phyloP scores from a whole-genome alignment of 2,797 vertebrate genomes.

The Ibycter americanus region DNA sequence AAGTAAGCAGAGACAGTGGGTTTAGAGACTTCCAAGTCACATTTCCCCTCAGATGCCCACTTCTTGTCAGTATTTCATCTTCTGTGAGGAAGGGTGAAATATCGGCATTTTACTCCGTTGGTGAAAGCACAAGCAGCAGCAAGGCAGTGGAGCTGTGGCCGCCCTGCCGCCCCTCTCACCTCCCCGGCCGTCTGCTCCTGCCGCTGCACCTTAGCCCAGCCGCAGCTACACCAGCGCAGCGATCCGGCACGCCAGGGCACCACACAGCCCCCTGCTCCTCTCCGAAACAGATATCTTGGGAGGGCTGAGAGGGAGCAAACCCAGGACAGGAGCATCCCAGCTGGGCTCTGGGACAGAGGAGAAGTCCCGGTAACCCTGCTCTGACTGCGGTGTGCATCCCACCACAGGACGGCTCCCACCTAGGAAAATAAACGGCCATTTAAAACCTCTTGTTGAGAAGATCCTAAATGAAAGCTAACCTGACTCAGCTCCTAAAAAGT shows the following conservation, averaged over 20 bases:
- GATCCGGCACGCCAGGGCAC: neutral
- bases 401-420: neutral
- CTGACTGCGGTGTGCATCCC: neutral
- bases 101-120: neutral
- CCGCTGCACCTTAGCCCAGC: neutral
- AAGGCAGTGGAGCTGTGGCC: neutral
- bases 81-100: neutral
- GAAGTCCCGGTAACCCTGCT: neutral
- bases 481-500: neutral
- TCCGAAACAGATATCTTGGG: neutral
- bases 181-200: neutral
- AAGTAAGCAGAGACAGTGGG: neutral
- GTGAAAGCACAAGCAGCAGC: neutral
- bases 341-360: neutral
- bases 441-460: neutral
- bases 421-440: neutral
- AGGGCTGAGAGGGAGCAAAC: neutral
- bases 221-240: neutral
- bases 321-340: neutral
- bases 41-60: neutral
- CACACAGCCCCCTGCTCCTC: neutral
- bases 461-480: neutral
- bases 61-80: neutral
- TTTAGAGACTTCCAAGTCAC: neutral
- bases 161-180: neutral